Conservation (phyloP, 2,888 invertebrate genomes). For the Didymodactylos carnosus region DNA sequence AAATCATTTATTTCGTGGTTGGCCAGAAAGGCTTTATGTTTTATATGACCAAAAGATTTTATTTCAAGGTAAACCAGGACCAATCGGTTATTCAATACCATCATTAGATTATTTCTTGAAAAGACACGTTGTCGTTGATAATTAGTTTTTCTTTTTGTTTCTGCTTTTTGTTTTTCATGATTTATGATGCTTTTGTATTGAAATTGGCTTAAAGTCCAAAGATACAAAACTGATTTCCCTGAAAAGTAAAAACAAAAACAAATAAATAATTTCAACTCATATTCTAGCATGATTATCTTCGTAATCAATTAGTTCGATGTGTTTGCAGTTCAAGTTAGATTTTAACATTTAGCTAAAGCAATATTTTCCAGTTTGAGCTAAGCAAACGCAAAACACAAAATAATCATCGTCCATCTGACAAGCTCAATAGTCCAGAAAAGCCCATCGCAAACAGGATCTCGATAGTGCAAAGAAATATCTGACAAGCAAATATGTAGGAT, state of each 20-base stretch:
- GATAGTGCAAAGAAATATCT: too few species aligned
- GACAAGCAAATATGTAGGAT: too few species aligned
- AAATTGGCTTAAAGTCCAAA: background rate
- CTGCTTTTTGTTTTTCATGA: background rate
- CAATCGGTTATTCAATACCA: conserved; percentile 18
- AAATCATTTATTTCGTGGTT: conserved; percentile 20
- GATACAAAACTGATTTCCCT: background rate
- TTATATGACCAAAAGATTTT: conserved; percentile 19
- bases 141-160: background rate
- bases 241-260: background rate
- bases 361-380: too few species aligned
- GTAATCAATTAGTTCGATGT: too few species aligned
- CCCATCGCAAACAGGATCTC: too few species aligned
- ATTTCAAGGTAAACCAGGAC: conserved; percentile 22
- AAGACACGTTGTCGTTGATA: background rate
- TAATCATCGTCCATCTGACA: too few species aligned
- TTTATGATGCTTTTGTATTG: background rate
- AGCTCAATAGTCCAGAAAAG: too few species aligned
- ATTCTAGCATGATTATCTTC: too few species aligned
- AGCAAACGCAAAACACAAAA: too few species aligned
- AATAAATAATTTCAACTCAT: too few species aligned
- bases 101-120: background rate
- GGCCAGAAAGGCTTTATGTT: conserved; percentile 23
- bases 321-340: too few species aligned
- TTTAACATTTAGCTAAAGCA: too few species aligned